phyloP scores from a whole-genome alignment of 2,888 invertebrate species.

The Napeogenes inachia region DNA sequence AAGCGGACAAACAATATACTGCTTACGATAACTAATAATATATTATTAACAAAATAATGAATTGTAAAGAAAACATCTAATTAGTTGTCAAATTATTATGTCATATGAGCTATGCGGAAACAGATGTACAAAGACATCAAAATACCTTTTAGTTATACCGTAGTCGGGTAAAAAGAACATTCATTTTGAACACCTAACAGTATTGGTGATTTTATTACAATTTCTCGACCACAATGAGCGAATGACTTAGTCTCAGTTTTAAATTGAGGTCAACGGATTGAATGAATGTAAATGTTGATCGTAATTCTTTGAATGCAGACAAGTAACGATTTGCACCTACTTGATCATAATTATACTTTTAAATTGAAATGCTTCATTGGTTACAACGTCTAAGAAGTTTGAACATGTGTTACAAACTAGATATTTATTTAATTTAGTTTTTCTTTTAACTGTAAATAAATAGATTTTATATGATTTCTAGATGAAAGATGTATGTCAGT shows the following conservation, averaged over 20 bases:
- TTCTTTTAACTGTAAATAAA: constrained; percentile 3
- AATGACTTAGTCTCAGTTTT: constrained; percentile 17
- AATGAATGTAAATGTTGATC: constrained; percentile 21
- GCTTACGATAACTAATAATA: too few relatives aligned
- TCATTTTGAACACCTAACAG: constrained; percentile 38
- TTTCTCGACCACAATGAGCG: constrained; percentile 39
- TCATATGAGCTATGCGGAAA: too few relatives aligned
- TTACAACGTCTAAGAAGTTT: constrained; percentile 29
- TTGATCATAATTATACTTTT: constrained; percentile 29
- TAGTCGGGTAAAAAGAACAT: background rate
- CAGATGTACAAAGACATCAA: too few relatives aligned
- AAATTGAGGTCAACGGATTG: constrained; percentile 20
- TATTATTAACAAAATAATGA: too few relatives aligned
- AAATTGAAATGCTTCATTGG: constrained; percentile 32
- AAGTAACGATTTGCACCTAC: constrained; percentile 20
- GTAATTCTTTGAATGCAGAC: constrained; percentile 12
- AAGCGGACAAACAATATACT: too few relatives aligned
- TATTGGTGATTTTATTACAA: constrained; percentile 44
- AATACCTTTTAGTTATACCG: background rate
- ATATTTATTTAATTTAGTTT: constrained; percentile 12
- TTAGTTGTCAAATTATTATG: too few relatives aligned
- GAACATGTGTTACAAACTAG: constrained; percentile 22
- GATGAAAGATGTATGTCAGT: too few relatives aligned
- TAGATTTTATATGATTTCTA: too few relatives aligned
- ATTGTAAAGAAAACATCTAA: too few relatives aligned